phyloP scores from a whole-genome alignment of 1,140 invertebrate genomes.

The Radopholus similis region DNA sequence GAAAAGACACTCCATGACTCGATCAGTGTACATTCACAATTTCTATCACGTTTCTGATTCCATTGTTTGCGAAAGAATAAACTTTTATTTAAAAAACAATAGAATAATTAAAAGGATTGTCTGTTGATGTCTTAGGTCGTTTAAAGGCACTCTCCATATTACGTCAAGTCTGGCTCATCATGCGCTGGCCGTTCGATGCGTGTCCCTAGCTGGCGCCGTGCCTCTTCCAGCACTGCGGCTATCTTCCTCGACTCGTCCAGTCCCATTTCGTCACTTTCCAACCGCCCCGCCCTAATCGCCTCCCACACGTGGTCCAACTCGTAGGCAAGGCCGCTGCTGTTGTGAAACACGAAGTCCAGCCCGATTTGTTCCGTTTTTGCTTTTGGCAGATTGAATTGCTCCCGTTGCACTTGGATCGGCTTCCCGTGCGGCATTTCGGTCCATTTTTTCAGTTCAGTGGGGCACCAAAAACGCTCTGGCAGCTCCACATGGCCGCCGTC shows the following conservation, averaged over 20 bases:
- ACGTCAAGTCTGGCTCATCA: background rate
- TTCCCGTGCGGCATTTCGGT: background rate
- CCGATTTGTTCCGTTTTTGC: background rate
- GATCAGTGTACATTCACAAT: too few species aligned
- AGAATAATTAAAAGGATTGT: too few species aligned
- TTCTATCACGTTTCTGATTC: too few species aligned
- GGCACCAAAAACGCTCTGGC: background rate
- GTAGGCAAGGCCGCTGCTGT: constrained; percentile 71
- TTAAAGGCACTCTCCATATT: background rate
- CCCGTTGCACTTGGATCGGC: background rate
- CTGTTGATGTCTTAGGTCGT: too few species aligned
- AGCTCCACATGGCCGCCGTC: background rate
- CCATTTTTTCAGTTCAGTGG: background rate
- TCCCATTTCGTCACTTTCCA: constrained; percentile 6
- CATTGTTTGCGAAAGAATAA: too few species aligned
- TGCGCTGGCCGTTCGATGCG: background rate
- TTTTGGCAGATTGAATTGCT: background rate
- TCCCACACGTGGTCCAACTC: constrained; percentile 72
- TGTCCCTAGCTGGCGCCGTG: background rate
- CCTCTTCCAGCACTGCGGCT: background rate
- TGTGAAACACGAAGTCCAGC: constrained; percentile 63
- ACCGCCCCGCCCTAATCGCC: constrained; percentile 64
- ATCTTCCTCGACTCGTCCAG: constrained; percentile 1
- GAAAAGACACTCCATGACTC: too few species aligned
- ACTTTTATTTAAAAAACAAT: too few species aligned